A percentile compares a stretch with the other conserved stretches of the same genome.
phyloP scores from a whole-genome alignment of 2,113 vertebrate genomes.

The Phycodurus eques region DNA sequence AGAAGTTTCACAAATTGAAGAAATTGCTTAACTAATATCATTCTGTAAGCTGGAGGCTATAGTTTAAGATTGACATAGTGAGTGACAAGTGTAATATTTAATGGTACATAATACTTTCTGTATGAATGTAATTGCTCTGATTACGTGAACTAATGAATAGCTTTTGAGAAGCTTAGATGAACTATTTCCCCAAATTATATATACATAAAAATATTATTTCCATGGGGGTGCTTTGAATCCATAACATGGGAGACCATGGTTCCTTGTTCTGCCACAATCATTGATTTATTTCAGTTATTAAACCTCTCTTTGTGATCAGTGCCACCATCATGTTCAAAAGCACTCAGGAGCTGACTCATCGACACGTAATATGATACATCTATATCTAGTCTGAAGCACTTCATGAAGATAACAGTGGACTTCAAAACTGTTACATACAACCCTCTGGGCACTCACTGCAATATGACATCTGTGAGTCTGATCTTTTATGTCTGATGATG shows the following conservation, averaged over 20 bases:
- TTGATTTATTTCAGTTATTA: conserved; percentile 10
- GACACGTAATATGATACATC: background rate
- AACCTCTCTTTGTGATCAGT: conserved; percentile 8
- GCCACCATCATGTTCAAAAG: conserved; percentile 9
- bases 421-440: background rate
- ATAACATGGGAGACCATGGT: too few species aligned
- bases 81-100: too few species aligned
- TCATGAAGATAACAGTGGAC: background rate
- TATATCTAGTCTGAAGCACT: background rate
- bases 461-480: background rate
- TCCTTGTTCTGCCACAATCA: background rate
- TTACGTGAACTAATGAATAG: background rate
- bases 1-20: background rate
- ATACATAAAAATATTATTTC: background rate
- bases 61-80: too few species aligned
- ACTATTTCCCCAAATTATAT: too few species aligned
- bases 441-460: background rate
- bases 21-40: background rate
- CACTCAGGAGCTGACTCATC: conserved; percentile 1
- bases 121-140: background rate
- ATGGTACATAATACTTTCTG: background rate
- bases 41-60: too few species aligned
- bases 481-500: background rate
- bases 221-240: background rate
- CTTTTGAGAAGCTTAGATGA: background rate